Percentiles rank a stretch among this genome's conserved stretches.
phyloP scores from a whole-genome alignment of 2,113 vertebrate genomes.

The Actenoides lindsayi region DNA sequence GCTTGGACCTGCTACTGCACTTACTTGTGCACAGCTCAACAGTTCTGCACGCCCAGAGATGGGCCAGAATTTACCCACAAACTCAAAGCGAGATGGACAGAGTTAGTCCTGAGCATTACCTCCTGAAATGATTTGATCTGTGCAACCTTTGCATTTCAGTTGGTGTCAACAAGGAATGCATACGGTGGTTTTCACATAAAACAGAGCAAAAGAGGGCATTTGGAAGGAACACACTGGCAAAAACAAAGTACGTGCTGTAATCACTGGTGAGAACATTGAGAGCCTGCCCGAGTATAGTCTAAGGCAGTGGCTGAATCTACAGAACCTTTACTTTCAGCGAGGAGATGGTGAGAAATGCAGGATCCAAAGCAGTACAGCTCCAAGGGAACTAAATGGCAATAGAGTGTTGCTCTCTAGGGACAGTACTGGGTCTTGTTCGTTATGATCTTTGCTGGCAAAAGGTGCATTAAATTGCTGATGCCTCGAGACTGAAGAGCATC shows the following conservation, averaged over 20 bases:
- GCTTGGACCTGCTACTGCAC: background rate
- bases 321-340: background rate
- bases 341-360: background rate
- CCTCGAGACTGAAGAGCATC: background rate
- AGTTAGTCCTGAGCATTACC: background rate
- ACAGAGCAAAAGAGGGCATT: background rate
- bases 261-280: background rate
- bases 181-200: background rate
- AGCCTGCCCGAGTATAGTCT: rapidly evolving
- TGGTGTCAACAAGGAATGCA: rapidly evolving
- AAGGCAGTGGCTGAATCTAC: background rate
- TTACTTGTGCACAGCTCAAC: background rate
- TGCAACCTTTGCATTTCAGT: background rate
- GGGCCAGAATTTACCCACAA: background rate
- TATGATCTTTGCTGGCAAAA: background rate
- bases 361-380: background rate
- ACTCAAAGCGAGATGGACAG: background rate
- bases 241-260: background rate
- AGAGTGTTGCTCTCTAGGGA: background rate
- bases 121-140: background rate
- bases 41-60: rapidly evolving
- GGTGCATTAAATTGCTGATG: no score
- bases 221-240: background rate
- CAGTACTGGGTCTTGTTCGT: background rate
- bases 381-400: background rate